Conservation (phyloP, 2,797 vertebrate species). For the Enteromius afrohamiltoni region DNA sequence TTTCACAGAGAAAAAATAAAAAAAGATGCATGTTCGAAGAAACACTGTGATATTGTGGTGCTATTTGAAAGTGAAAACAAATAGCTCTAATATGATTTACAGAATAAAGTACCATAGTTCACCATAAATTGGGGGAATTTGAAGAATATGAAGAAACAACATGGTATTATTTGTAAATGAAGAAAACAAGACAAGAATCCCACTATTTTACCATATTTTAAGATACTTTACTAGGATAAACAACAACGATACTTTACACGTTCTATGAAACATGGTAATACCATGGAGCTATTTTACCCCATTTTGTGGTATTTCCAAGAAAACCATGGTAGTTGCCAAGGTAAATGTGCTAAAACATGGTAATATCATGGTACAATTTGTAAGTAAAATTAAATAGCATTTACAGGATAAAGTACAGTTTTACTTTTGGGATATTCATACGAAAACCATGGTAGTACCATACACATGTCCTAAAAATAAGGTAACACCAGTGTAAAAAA, state of each 20-base stretch:
- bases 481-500: background rate
- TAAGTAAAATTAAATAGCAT: background rate
- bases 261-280: background rate
- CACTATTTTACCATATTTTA: background rate
- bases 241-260: background rate
- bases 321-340: background rate
- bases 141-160: too few relatives aligned
- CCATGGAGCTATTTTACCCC: too few relatives aligned
- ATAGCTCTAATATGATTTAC: too few relatives aligned
- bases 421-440: background rate
- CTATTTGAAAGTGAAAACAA: too few relatives aligned
- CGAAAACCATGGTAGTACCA: background rate
- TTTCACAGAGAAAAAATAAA: too few relatives aligned
- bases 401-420: background rate
- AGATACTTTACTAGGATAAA: background rate
- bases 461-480: too few relatives aligned
- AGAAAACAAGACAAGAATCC: background rate
- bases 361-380: background rate
- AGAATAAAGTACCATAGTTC: too few relatives aligned
- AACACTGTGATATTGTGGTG: too few relatives aligned
- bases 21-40: too few relatives aligned
- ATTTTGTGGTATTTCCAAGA: background rate
- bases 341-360: background rate
- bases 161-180: background rate
- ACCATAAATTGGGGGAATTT: too few relatives aligned